Percentiles rank a stretch among this genome's conserved stretches.
phyloP scores from a whole-genome alignment of 2,797 vertebrate genomes.

The Glossophaga mutica region DNA sequence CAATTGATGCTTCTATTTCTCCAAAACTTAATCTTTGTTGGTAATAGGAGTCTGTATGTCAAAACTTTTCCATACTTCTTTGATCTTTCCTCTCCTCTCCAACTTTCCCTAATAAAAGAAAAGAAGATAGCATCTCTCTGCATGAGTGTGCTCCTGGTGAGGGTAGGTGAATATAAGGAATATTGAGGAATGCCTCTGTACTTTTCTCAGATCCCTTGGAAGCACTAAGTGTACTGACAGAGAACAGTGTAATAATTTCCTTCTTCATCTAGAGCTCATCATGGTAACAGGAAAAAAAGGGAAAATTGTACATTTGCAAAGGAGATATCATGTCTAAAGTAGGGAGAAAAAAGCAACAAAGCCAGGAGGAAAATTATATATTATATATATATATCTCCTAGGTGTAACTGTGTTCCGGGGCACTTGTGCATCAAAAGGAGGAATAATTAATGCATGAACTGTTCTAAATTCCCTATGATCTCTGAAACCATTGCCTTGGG shows the following conservation, averaged over 20 bases:
- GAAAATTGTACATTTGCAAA: background rate
- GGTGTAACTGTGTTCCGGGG: background rate
- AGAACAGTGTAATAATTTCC: background rate
- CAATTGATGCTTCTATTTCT: background rate
- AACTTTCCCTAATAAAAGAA: background rate
- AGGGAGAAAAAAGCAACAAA: background rate
- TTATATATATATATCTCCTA: background rate
- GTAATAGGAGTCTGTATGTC: background rate
- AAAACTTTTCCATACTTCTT: background rate
- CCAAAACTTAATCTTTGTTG: background rate
- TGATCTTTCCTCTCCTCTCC: background rate
- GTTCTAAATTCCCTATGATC: background rate
- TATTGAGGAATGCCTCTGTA: fast-evolving
- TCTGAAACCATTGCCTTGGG: background rate
- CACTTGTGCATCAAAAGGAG: background rate
- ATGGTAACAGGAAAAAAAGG: background rate
- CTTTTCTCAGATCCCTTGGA: background rate
- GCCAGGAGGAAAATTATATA: background rate
- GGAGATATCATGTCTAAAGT: background rate
- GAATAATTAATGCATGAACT: background rate
- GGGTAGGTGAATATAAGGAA: too few species aligned
- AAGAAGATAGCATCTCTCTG: background rate
- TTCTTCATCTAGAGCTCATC: background rate
- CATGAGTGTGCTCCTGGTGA: fast-evolving
- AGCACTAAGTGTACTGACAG: background rate